Conservation (phyloP, 1,140 invertebrate genomes). For the Leucophenga varia region DNA sequence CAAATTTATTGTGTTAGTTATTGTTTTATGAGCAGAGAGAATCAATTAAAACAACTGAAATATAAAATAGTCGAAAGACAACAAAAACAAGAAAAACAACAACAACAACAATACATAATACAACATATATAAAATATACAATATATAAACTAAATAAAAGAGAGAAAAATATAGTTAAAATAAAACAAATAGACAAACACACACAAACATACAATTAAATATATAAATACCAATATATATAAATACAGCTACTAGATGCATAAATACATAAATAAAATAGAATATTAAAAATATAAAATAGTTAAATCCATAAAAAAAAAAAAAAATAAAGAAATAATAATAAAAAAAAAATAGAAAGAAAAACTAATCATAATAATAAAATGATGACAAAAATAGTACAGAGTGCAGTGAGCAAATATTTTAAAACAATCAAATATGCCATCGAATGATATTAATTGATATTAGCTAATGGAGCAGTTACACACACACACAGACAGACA, state of each 20-base stretch:
- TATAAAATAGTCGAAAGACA: constrained; percentile 8
- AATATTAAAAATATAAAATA: background rate
- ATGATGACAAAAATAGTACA: no score
- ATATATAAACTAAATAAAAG: no score
- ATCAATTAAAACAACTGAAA: constrained; percentile 12
- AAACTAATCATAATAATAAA: no score
- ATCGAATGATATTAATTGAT: constrained; percentile 53
- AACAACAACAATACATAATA: no score
- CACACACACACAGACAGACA: constrained; percentile 11
- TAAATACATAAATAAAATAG: background rate
- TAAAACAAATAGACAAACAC: constrained; percentile 2
- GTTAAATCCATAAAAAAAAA: no score
- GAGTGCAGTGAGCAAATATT: constrained; percentile 20
- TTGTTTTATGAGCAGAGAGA: constrained; percentile 28
- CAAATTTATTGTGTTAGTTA: constrained; percentile 57
- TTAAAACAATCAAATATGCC: constrained; percentile 50
- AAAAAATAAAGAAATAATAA: no score
- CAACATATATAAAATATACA: no score
- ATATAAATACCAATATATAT: constrained; percentile 13
- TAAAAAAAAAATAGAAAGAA: no score
- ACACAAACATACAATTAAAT: constrained; percentile 18
- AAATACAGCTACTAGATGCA: no score
- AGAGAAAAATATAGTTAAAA: no score
- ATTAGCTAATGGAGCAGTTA: constrained; percentile 37
- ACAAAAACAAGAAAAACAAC: no score